phyloP scores from a whole-genome alignment of 2,113 vertebrate genomes.

The Cyphomyrus plagiostoma region DNA sequence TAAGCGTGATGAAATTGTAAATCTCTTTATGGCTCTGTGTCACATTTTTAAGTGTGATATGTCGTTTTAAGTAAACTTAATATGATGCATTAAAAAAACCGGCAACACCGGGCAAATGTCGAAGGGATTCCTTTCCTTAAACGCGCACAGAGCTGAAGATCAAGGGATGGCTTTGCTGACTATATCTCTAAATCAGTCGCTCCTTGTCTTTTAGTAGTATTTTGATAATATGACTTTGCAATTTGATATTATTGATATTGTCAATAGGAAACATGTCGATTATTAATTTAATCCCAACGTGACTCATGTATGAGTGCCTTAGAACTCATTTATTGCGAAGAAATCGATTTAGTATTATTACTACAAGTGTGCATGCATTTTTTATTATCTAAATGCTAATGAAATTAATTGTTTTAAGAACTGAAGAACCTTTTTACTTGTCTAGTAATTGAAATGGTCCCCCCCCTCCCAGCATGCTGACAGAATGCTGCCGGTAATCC shows the following conservation, averaged over 20 bases:
- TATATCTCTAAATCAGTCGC: neutral
- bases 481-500: conserved; percentile 46
- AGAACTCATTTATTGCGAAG: neutral
- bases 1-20: neutral
- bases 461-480: conserved; percentile 47
- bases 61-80: neutral
- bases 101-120: neutral
- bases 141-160: neutral
- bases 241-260: neutral
- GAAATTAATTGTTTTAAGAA: neutral
- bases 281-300: neutral
- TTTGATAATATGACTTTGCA: neutral
- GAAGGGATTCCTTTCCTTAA: neutral
- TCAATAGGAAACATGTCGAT: neutral
- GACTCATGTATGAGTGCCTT: neutral
- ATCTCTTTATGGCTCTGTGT: neutral
- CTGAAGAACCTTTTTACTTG: neutral
- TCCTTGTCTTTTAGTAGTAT: neutral
- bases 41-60: neutral
- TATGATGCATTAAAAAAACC: neutral
- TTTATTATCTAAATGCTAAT: neutral
- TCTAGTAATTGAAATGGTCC: neutral
- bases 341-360: neutral
- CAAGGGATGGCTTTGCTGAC: neutral
- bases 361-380: neutral